Conservation (phyloP, 1,140 invertebrate genomes). For the Calosoma granatense region DNA sequence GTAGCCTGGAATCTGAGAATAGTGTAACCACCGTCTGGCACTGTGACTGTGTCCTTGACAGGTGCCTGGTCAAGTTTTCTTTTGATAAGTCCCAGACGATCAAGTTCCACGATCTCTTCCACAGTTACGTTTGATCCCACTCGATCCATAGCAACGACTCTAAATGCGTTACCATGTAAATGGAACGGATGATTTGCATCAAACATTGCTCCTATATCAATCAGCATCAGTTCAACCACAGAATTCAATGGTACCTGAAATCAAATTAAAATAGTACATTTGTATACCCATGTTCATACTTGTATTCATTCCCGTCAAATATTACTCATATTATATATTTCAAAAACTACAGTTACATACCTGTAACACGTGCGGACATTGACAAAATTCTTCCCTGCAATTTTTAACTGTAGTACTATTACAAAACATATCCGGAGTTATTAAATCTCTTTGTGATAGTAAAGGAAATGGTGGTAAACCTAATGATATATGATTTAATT, state of each 20-base stretch:
- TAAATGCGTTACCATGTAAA: constrained; percentile 69
- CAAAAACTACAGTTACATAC: constrained; percentile 33
- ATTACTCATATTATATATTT: neutral
- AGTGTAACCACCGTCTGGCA: constrained; percentile 78
- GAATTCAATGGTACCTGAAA: constrained; percentile 52
- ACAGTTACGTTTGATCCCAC: constrained; percentile 47
- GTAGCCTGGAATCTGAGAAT: constrained; percentile 54
- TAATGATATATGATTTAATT: constrained; percentile 79
- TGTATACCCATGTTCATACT: neutral
- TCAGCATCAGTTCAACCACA: constrained; percentile 64
- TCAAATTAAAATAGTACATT: too few relatives aligned
- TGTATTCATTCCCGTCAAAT: neutral
- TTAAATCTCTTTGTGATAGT: constrained; percentile 53
- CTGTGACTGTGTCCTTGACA: constrained; percentile 75
- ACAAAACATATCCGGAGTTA: constrained; percentile 51
- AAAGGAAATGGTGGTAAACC: constrained; percentile 64
- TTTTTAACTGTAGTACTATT: constrained; percentile 48
- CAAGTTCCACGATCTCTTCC: constrained; percentile 53
- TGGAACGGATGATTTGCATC: constrained; percentile 81
- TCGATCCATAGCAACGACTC: constrained; percentile 64
- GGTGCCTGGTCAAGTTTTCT: constrained; percentile 61
- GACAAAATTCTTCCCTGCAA: constrained; percentile 62
- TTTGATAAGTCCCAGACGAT: constrained; percentile 53
- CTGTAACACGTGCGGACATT: constrained; percentile 69
- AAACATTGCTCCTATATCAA: constrained; percentile 68